Evolutionary conservation across 53 echinoderm and acorn worm genomes (phyloP), one percentile per base, ranked within the genome.

Genomic region (Mesocentrotus franciscanus): DNA sequence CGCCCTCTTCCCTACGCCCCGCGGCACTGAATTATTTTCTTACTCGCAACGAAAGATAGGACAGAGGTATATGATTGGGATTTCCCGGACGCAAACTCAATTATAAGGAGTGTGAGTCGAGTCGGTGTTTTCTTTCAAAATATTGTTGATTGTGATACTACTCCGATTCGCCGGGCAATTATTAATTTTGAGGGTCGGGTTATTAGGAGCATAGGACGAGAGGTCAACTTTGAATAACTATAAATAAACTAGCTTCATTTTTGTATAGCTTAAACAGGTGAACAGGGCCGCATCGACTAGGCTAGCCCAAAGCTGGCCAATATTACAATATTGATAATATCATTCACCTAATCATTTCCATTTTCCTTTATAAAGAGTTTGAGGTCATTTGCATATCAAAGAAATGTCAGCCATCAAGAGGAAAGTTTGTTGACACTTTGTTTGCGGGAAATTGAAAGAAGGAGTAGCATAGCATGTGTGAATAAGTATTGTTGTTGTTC

Each of bases 91-190:
- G 49, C 36, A 72, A 75, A 93, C 76, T 93, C 93, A 93, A 93
- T 93, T 93, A 93, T 72, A 75, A 75, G 16, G 74, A 93, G 93
- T 56, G 30, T 32, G 56, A 60, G 76, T 75, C 30, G 59, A 34
- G 62, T 42, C 93, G 57, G n/a, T 93, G 93, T 93, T 93, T 93
- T 27, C 93, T 93, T 56, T 93, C 93, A 93, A 93, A 93, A 93
- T 93, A 93, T 76, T 93, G 35, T 92, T 66, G 92, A 92, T 92
- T 92, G 66, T 92, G 36, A 90, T 62, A 64, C 92, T 64, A 90
- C 29, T 29, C 60, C 81, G 42, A 81, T 39, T 81, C 81, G 42
- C 18, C 81, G 81, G 81, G 81, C 81, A 81, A 81, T 81, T 81
- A 81, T 81, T 81, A 81, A 39, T 81, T 33, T 36, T 29, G 22